phyloP scores from a whole-genome alignment of 2,113 vertebrate genomes.

The Arvicanthis niloticus region DNA sequence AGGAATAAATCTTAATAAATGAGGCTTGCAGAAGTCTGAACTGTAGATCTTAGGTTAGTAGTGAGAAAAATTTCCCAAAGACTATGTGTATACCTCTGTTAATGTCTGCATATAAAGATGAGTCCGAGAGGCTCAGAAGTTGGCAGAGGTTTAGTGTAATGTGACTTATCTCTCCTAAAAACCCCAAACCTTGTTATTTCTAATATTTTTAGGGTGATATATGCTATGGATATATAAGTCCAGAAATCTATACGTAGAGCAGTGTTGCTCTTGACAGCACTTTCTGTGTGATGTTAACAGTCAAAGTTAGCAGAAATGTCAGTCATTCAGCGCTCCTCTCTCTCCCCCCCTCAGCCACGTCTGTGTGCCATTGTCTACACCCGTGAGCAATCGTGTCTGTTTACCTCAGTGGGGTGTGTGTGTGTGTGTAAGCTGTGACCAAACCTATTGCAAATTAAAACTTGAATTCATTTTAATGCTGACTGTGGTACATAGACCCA shows the following conservation, averaged over 20 bases:
- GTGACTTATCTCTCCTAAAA: background rate
- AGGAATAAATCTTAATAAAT: conserved; percentile 16
- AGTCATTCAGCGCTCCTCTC: background rate
- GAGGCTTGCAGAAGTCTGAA: background rate
- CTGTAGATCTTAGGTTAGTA: background rate
- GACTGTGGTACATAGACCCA: background rate
- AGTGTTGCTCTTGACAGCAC: background rate
- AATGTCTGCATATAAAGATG: background rate
- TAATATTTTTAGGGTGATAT: background rate
- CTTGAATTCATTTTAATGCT: background rate
- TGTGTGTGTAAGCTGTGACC: background rate
- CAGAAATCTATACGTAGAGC: background rate
- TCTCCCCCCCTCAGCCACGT: background rate
- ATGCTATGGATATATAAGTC: no score
- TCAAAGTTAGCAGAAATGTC: background rate
- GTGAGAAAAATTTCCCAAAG: background rate
- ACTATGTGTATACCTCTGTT: background rate
- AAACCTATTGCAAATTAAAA: background rate
- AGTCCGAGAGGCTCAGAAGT: background rate
- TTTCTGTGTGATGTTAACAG: background rate
- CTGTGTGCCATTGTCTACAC: background rate
- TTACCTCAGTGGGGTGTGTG: background rate
- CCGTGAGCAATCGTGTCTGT: background rate
- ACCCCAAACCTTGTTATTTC: background rate
- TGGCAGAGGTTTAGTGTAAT: background rate